These are phyloP conservation scores for Symphodus melops DNA, from an alignment of 2,113 vertebrate genomes.

Conservation along the genomic window DNA sequence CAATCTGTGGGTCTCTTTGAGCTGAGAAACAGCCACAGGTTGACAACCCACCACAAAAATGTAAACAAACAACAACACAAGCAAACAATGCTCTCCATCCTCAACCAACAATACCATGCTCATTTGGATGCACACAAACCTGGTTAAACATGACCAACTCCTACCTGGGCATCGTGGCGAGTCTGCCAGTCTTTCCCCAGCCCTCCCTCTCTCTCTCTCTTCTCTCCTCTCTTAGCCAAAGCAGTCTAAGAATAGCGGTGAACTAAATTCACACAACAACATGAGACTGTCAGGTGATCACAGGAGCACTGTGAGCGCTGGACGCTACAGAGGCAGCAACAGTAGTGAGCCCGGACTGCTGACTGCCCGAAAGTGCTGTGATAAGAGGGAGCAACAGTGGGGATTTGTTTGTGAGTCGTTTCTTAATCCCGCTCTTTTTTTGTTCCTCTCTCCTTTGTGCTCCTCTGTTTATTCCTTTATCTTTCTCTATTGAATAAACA, in stretches of 20 bases:
- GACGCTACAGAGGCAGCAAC: conserved; percentile 70
- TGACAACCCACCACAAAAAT: not conserved
- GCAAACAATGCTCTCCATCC: not conserved
- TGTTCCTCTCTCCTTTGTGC: conserved; percentile 33
- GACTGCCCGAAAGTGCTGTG: conserved; percentile 59
- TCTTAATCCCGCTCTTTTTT: conserved; percentile 51
- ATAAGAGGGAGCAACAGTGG: conserved; percentile 62
- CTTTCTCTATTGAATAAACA: conserved; percentile 3
- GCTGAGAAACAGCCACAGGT: conserved; percentile 8
- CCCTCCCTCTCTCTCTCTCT: conserved; percentile 61
- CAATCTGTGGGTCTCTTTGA: not conserved
- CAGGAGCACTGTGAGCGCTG: conserved; percentile 80
- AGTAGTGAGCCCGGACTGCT: conserved; percentile 46
- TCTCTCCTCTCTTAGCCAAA: conserved; percentile 79
- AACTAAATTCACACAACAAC: conserved; percentile 93
- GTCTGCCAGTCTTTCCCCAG: conserved; percentile 76
- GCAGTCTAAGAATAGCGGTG: conserved; percentile 94
- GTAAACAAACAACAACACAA: not conserved
- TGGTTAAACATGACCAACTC: conserved; percentile 63
- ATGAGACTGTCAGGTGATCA: conserved; percentile 95
- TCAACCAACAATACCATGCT: conserved; percentile 4
- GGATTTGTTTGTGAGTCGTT: conserved; percentile 56
- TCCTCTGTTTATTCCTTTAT: conserved; percentile 1
- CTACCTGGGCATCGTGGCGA: conserved; percentile 88
- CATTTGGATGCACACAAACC: conserved; percentile 13